These are phyloP conservation scores for Burhinus bistriatus DNA, from an alignment of 2,113 vertebrate genomes.

Conservation along the genomic window DNA sequence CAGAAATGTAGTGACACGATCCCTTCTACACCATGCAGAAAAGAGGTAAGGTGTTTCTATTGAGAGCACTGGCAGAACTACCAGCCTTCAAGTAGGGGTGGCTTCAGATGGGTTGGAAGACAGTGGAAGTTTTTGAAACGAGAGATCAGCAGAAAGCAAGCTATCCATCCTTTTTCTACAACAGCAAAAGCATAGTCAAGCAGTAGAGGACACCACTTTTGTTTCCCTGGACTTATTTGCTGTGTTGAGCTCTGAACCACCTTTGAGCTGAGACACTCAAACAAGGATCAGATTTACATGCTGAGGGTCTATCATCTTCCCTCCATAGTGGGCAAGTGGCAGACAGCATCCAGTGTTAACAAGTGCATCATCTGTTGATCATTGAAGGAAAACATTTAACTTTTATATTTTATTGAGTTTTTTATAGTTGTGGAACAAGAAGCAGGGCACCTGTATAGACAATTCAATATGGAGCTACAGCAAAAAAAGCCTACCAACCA, in stretches of 20 bases:
- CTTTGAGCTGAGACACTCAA: neutral
- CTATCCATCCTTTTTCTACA: neutral
- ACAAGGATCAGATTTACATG: neutral
- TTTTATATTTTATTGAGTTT: neutral
- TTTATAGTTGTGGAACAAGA: neutral
- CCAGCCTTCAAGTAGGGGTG: neutral
- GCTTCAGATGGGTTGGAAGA: neutral
- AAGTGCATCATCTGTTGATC: neutral
- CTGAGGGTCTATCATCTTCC: neutral
- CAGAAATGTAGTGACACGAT: neutral
- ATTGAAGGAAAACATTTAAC: neutral
- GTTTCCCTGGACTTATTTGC: neutral
- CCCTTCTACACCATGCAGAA: neutral
- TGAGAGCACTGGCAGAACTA: neutral
- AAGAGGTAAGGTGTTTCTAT: neutral
- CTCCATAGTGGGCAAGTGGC: rapidly evolving
- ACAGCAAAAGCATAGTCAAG: neutral
- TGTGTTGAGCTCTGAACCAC: neutral
- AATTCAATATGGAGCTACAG: neutral
- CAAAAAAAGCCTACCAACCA: neutral
- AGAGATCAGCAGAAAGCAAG: neutral
- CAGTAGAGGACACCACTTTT: neutral
- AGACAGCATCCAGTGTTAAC: neutral
- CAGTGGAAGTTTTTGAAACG: neutral
- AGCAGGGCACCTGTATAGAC: neutral